Evolutionary conservation across 1,140 invertebrate species (phyloP).

Genomic region (Macrostomum lignano): DNA sequence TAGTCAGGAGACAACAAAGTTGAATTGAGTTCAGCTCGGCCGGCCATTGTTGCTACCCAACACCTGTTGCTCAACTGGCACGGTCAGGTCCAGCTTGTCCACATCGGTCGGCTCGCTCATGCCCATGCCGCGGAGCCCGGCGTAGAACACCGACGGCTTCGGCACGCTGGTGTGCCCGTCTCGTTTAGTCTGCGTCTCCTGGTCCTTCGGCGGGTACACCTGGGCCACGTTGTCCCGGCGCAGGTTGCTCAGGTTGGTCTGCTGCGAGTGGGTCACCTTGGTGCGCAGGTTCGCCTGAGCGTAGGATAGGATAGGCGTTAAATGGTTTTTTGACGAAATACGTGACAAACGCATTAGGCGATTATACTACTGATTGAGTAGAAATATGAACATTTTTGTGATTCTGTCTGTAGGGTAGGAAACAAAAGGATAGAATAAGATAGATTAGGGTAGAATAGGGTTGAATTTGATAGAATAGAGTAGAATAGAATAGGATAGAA

Average conservation of each 20-base stretch:
- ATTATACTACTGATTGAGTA: no score
- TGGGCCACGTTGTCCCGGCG: constrained; percentile 23
- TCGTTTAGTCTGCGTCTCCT: constrained; percentile 20
- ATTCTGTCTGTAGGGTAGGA: no score
- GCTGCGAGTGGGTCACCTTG: constrained; percentile 23
- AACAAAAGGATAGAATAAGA: no score
- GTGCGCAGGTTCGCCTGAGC: constrained; percentile 24
- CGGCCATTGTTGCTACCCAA: not conserved
- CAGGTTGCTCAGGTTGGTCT: constrained; percentile 26
- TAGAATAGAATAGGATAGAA: no score
- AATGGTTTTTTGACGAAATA: not conserved
- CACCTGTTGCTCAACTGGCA: constrained; percentile 14
- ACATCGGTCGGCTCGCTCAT: constrained; percentile 17
- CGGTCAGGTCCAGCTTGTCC: constrained; percentile 26
- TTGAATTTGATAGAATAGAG: no score
- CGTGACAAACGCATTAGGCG: no score
- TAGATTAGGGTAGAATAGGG: no score
- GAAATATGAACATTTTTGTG: no score
- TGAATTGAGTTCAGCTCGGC: no score
- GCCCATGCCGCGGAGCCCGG: constrained; percentile 24
- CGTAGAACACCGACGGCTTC: constrained; percentile 21
- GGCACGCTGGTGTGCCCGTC: constrained; percentile 26
- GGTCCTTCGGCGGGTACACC: constrained; percentile 25
- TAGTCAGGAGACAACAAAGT: no score
- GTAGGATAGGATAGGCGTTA: not conserved